Conservation (phyloP, 2,113 vertebrate genomes). For the Clarias gariepinus region DNA sequence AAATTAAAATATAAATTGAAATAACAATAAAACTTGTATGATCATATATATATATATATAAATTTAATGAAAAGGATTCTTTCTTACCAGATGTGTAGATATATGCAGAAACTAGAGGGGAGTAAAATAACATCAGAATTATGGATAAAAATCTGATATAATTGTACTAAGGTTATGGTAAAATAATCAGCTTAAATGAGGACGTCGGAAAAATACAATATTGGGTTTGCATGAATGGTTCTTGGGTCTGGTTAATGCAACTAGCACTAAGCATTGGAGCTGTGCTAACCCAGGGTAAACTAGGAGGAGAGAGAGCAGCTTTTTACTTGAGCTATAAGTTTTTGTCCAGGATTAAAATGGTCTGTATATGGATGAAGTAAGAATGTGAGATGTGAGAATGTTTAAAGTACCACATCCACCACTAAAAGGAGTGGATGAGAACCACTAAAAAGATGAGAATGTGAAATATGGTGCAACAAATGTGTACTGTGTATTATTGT, state of each 20-base stretch:
- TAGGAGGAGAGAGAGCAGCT: too few relatives aligned
- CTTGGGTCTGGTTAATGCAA: too few relatives aligned
- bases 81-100: slow-evolving; percentile 71
- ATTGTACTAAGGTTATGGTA: neutral
- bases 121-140: slow-evolving; percentile 9
- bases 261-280: too few relatives aligned
- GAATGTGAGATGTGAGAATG: too few relatives aligned
- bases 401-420: neutral
- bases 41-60: neutral
- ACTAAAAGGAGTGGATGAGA: neutral
- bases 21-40: neutral
- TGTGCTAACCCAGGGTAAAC: too few relatives aligned
- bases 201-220: neutral
- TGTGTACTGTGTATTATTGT: too few relatives aligned
- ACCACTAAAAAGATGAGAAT: neutral
- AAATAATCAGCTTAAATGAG: neutral
- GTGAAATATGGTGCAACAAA: too few relatives aligned
- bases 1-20: neutral
- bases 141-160: neutral
- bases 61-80: neutral
- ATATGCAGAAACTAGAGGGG: slow-evolving; percentile 62
- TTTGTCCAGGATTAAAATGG: too few relatives aligned
- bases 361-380: too few relatives aligned
- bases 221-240: neutral
- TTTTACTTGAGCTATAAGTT: too few relatives aligned